Conservation (phyloP, 2,797 vertebrate species). For the Bradypus variegatus region DNA sequence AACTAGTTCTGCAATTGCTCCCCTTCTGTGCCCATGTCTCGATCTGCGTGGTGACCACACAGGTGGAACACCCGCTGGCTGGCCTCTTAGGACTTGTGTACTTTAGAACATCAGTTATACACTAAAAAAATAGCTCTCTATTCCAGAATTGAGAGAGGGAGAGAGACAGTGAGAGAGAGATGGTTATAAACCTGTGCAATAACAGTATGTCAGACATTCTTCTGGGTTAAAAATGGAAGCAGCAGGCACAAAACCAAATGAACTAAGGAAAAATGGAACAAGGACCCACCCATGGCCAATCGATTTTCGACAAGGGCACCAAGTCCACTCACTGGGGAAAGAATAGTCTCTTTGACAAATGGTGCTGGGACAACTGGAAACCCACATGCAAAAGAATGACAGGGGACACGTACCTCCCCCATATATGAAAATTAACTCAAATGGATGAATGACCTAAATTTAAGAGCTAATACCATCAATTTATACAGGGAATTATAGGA, state of each 20-base stretch:
- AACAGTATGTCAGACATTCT: neutral
- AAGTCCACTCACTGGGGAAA: too few species aligned
- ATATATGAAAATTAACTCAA: too few species aligned
- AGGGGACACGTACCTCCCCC: too few species aligned
- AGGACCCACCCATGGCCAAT: too few species aligned
- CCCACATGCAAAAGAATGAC: too few species aligned
- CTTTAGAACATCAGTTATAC: neutral
- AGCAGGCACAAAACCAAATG: neutral
- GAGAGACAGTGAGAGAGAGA: neutral
- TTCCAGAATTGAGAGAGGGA: neutral
- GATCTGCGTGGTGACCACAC: neutral
- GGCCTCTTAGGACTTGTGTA: neutral
- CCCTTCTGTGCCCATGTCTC: neutral
- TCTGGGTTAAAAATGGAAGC: constrained; percentile 30
- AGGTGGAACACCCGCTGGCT: neutral
- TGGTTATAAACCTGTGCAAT: neutral
- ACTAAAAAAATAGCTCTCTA: neutral
- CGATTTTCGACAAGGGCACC: too few species aligned
- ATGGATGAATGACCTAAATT: too few species aligned
- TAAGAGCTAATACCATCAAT: too few species aligned
- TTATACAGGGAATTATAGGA: too few species aligned
- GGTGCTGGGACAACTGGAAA: too few species aligned
- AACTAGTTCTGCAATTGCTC: neutral
- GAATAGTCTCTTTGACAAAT: too few species aligned
- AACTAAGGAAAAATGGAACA: neutral